Base-by-base conservation (phyloP, 2,113 vertebrate species). In the Aegithalos caudatus region DNA sequence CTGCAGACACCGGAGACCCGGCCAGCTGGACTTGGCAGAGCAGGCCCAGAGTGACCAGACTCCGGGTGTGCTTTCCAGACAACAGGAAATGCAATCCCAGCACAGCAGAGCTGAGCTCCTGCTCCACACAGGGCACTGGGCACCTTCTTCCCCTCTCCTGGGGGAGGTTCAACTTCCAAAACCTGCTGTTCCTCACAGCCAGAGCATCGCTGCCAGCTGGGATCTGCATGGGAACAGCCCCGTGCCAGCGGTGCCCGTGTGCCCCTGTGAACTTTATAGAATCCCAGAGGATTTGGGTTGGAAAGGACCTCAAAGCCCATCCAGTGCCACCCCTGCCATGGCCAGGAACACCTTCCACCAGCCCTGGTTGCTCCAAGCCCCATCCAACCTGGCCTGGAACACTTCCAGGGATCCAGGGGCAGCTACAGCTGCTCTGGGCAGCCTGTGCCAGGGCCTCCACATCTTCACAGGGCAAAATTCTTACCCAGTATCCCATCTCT, bases 341-440 rank as follows among this genome's bases (percentile, higher is more conserved):
- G 35, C 28, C 45, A 81, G 38, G 23, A 53, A 67, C 61, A n/a
- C 38, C 53, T 67, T 0, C 51, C 76, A 58, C 23, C 0, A 0
- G 5, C 15, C 60, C 51, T 51, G 37, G 27, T 0, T 58, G 18
- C 37, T 81, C 67, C 42, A 2, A 79, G 35, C 4, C 6, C 57
- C 0, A 0, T 18, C 42, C 33, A 44, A 0, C 58, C 51, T 50
- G 66, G 12, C 33, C 60, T 51, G 0, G 60, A 1, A 0, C 51
- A 69, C 45, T 77, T 0, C 17, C 72, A 77, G 54, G 45, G 45
- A 67, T 86, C n/a, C 58, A 73, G 53, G 45, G 37, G 53, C 83
- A 69, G 72, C 53, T 45, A 18, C 62, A 86, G 62, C 71, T 57
- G 24, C 31, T 58, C 61, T 66, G 71, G 51, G 51, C 60, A 66